These are phyloP conservation scores for Furnarius figulus DNA, from an alignment of 2,113 vertebrate genomes.

Conservation along the genomic window DNA sequence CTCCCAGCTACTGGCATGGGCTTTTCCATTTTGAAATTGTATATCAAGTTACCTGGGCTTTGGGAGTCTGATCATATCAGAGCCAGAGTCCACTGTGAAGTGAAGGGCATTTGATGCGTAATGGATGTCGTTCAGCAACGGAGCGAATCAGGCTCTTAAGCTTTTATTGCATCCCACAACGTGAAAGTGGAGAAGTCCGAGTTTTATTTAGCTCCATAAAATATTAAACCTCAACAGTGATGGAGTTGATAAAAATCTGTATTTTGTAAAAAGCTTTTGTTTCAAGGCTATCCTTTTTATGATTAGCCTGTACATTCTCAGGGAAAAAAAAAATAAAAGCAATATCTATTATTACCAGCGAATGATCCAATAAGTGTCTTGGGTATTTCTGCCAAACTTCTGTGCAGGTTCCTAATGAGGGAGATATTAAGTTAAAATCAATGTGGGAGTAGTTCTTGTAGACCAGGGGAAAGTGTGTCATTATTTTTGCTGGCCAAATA, in stretches of 20 bases:
- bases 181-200: slow-evolving; percentile 60
- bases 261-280: slow-evolving; percentile 63
- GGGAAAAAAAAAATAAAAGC: not conserved
- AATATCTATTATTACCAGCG: slow-evolving; percentile 55
- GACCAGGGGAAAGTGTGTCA: slow-evolving; percentile 61
- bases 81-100: slow-evolving; percentile 14
- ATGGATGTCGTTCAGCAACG: not conserved
- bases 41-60: slow-evolving; percentile 27
- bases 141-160: slow-evolving; percentile 14
- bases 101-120: slow-evolving; percentile 6
- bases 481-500: slow-evolving; percentile 69
- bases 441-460: slow-evolving; percentile 68
- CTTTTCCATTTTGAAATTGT: slow-evolving; percentile 30
- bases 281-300: slow-evolving; percentile 48
- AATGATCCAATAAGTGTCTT: slow-evolving; percentile 61
- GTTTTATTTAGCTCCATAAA: slow-evolving; percentile 72
- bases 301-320: slow-evolving; percentile 22
- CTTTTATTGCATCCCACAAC: slow-evolving; percentile 55
- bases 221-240: slow-evolving; percentile 65
- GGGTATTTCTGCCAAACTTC: slow-evolving; percentile 67
- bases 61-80: not conserved
- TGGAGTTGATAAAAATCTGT: slow-evolving; percentile 64
- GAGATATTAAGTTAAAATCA: slow-evolving; percentile 72
- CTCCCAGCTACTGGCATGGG: not conserved
- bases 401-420: slow-evolving; percentile 66